Conservation (phyloP, 2,113 vertebrate genomes). For the Arothron firmamentum region DNA sequence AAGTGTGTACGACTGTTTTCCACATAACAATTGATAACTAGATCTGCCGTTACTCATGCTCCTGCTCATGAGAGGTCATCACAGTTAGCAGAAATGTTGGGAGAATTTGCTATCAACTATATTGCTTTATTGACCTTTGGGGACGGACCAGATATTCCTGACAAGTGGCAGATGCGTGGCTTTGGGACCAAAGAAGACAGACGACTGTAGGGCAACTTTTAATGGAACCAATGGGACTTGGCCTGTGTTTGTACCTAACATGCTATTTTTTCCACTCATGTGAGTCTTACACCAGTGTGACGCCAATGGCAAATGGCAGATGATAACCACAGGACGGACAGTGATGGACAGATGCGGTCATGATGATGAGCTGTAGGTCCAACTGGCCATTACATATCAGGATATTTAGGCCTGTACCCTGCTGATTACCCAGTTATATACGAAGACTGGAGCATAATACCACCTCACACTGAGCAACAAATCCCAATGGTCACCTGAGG, state of each 20-base stretch:
- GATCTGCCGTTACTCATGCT: constrained; percentile 62
- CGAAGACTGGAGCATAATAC: constrained; percentile 29
- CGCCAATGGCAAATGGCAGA: constrained; percentile 29
- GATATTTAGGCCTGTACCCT: constrained; percentile 51
- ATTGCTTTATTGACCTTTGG: constrained; percentile 64
- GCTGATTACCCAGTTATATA: constrained; percentile 41
- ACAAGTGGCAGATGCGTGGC: constrained; percentile 62
- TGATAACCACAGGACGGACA: constrained; percentile 27
- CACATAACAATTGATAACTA: constrained; percentile 59
- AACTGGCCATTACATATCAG: constrained; percentile 34
- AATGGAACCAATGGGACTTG: constrained; percentile 68
- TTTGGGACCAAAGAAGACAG: constrained; percentile 51
- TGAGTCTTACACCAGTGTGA: constrained; percentile 7
- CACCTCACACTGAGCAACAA: constrained; percentile 29
- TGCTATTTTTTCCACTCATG: neutral
- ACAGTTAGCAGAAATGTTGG: constrained; percentile 43
- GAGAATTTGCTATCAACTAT: constrained; percentile 54
- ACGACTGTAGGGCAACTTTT: constrained; percentile 72
- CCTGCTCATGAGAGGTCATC: constrained; percentile 71
- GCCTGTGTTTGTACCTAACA: constrained; percentile 21
- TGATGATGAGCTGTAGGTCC: constrained; percentile 40
- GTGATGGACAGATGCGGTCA: constrained; percentile 55
- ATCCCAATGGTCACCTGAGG: constrained; percentile 62
- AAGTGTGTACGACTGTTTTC: constrained; percentile 48
- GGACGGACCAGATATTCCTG: constrained; percentile 48